These are phyloP conservation scores for Erithacus rubecula DNA, from an alignment of 2,797 vertebrate genomes.

Conservation along the genomic window DNA sequence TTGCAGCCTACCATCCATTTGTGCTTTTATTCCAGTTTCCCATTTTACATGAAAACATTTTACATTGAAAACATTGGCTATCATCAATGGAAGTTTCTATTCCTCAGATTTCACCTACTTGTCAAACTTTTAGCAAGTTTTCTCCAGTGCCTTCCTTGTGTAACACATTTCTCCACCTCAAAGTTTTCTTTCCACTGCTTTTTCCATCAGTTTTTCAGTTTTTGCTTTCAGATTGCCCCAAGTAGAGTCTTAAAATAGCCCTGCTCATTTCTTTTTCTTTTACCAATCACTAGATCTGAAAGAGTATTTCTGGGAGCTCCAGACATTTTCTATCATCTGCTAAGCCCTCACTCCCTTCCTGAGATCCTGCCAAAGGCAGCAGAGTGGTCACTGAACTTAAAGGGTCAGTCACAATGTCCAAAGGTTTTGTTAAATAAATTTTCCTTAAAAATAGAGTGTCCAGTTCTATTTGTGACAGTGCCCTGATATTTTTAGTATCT, in stretches of 20 bases:
- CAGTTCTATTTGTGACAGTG: slow-evolving; percentile 2
- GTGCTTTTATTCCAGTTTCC: background rate
- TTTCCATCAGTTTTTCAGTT: background rate
- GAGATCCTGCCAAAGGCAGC: background rate
- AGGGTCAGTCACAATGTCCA: background rate
- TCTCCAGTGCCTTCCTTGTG: background rate
- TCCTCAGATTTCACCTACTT: background rate
- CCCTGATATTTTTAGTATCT: slow-evolving; percentile 45
- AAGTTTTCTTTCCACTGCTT: background rate
- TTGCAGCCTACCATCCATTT: background rate
- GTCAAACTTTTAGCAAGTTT: background rate
- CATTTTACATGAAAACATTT: background rate
- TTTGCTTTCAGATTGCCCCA: background rate
- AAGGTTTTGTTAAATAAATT: slow-evolving; percentile 15
- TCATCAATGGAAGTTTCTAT: background rate
- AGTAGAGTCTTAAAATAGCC: background rate
- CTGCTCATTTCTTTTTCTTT: background rate
- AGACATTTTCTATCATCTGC: background rate
- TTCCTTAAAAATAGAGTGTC: slow-evolving; percentile 25
- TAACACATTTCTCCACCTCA: background rate
- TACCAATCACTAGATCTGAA: background rate
- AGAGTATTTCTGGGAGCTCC: background rate
- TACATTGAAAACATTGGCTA: background rate
- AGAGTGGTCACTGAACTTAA: background rate
- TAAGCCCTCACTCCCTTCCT: background rate